These are phyloP conservation scores for Malaclemys terrapin DNA, from an alignment of 2,113 vertebrate species.

Conservation along the genomic window DNA sequence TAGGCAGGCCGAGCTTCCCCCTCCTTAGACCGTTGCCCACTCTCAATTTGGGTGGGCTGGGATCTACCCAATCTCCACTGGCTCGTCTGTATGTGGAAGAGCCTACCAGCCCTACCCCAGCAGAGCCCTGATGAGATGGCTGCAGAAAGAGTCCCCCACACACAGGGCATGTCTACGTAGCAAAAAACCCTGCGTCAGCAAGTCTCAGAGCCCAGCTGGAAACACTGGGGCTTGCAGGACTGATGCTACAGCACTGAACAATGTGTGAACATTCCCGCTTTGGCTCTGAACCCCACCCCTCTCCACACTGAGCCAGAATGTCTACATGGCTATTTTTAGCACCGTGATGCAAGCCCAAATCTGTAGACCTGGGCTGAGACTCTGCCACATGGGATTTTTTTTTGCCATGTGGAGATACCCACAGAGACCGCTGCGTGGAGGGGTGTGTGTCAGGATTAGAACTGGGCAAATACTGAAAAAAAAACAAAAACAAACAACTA, in stretches of 20 bases:
- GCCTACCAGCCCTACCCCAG: background rate
- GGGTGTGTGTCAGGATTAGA: accelerated
- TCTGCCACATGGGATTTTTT: background rate
- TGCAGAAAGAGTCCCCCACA: background rate
- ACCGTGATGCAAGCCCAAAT: background rate
- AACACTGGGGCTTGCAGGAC: background rate
- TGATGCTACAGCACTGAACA: background rate
- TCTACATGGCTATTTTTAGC: background rate
- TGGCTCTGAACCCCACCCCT: background rate
- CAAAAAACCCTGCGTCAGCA: background rate
- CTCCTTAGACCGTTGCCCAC: background rate
- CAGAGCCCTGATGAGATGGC: background rate
- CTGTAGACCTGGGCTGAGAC: background rate
- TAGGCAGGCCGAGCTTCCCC: background rate
- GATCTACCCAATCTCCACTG: background rate
- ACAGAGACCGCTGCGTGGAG: background rate
- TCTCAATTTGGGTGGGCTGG: background rate
- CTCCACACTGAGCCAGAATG: background rate
- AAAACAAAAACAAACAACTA: constrained; percentile 8
- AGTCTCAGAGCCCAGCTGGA: background rate
- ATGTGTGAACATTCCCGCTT: background rate
- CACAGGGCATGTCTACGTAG: background rate
- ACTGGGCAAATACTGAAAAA: background rate
- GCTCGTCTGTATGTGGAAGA: background rate
- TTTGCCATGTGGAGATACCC: background rate